These are phyloP conservation scores for Euglossa dilemma DNA, from an alignment of 1,140 invertebrate species.

Conservation along the genomic window DNA sequence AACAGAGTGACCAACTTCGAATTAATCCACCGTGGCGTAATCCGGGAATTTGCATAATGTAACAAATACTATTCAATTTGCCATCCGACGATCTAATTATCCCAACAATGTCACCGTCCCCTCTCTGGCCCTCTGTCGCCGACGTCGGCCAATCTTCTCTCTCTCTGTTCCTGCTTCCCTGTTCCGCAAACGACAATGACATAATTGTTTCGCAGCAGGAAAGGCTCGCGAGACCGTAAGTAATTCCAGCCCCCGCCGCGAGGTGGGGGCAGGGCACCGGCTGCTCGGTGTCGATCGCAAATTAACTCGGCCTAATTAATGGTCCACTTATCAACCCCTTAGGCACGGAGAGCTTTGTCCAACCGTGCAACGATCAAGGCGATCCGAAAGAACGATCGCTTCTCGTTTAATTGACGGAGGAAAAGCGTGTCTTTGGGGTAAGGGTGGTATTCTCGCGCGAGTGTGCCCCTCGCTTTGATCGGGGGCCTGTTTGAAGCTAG, in stretches of 20 bases:
- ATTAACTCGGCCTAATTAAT: constrained; percentile 65
- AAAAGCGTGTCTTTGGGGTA: neutral
- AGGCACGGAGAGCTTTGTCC: neutral
- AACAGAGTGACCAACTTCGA: neutral
- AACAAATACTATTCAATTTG: constrained; percentile 23
- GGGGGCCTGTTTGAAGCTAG: no score
- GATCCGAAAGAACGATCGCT: constrained; percentile 22
- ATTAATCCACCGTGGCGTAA: neutral
- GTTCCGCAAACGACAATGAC: constrained; percentile 1
- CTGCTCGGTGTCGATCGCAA: constrained; percentile 55
- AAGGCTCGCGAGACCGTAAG: constrained; percentile 38
- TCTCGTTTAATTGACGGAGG: neutral
- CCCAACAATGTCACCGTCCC: neutral
- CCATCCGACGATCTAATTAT: constrained; percentile 18
- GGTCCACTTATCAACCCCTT: constrained; percentile 16
- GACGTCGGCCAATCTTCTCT: neutral
- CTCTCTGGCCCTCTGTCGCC: neutral
- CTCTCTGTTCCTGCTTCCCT: neutral
- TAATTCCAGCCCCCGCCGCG: neutral
- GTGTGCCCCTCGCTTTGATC: neutral
- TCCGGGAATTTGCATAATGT: neutral
- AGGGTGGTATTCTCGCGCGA: neutral
- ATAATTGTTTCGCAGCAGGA: constrained; percentile 48
- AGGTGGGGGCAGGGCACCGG: no score
- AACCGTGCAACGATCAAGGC: constrained; percentile 38